Percentiles rank a stretch among this genome's conserved stretches.
Conservation (phyloP, 2,888 invertebrate species). For the Hirtodrosophila trivittata region DNA sequence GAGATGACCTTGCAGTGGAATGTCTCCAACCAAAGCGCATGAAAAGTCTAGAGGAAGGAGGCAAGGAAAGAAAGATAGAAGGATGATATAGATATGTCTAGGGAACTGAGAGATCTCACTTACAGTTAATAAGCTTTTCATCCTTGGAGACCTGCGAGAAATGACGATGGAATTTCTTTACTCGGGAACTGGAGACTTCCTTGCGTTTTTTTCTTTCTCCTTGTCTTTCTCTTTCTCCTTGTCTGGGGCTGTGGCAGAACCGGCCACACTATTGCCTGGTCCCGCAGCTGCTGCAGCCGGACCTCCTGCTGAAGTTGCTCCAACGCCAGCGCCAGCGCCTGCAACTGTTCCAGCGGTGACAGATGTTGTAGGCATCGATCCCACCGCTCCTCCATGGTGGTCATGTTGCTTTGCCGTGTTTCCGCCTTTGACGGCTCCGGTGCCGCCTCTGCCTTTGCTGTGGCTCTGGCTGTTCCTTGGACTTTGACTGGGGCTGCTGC, state of each 20-base stretch:
- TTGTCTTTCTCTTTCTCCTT: conserved; percentile 14
- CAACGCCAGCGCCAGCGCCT: conserved; percentile 1
- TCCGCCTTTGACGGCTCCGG: conserved; percentile 42
- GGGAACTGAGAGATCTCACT: conserved; percentile 83
- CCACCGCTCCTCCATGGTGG: conserved; percentile 50
- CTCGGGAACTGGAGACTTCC: conserved; percentile 86
- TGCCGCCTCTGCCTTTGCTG: conserved; percentile 19
- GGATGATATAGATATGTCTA: neutral
- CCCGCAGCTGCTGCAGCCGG: conserved; percentile 2
- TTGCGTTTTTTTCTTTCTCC: conserved; percentile 83
- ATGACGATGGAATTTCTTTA: conserved; percentile 95
- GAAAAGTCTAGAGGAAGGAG: conserved; percentile 89
- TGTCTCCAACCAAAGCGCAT: conserved; percentile 96
- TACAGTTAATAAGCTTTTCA: conserved; percentile 93
- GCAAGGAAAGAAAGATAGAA: no score
- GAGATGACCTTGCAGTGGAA: conserved; percentile 95
- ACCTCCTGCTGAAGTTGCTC: neutral
- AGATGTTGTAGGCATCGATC: conserved; percentile 54
- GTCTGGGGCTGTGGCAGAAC: conserved; percentile 37
- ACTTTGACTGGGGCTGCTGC: conserved; percentile 54
- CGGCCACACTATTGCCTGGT: conserved; percentile 41
- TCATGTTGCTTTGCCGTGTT: conserved; percentile 77
- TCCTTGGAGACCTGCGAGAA: conserved; percentile 93
- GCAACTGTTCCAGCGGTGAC: conserved; percentile 38
- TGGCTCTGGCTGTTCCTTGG: conserved; percentile 47